Base-by-base conservation (phyloP, 92 coral and sea anemone species). In the Heteractis magnifica region DNA sequence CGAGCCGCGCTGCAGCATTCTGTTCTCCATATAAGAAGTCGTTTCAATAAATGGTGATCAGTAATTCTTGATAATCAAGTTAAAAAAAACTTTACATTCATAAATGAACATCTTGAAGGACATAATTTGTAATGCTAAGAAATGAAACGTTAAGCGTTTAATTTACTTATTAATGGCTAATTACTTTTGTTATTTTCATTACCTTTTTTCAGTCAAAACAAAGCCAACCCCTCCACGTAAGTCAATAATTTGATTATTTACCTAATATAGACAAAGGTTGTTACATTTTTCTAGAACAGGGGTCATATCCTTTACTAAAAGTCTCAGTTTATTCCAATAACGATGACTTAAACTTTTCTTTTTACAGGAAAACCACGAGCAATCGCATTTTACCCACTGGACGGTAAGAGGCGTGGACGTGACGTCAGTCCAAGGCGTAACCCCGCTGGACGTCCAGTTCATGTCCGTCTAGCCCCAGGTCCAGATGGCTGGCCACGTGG, bases 401-500 rank as follows among this genome's bases (percentile, higher is more conserved):
- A 91, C 86, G 90, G 91, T 44, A 49, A 60, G 12, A 85, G 90
- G 7, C 88, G 73, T 8, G 92, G 90, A 12, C 88, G 89, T 68
- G 93, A 91, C 81, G 52, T 94, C 26, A 92, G 95, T 13, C 95
- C 95, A 59, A 82, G 93, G 49, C 87, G 79, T 52, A 90, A 89
- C 77, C 80, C 87, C 49, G 84, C 94, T 10, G 98, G 90, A 9
- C 82, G 89, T n/a, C 82, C 91, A 48, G 71, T 71, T 15, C 85
- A 88, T 48, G 98, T 94, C 3, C 79, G 78, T 59, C 87, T 77
- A 16, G 93, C 95, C 23, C 86, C 91, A 26, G 98, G 98, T 23
- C 98, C 98, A 4, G 98, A 94, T 52, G 88, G 89, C 4, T 86
- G 90, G 77, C 98, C 98, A 23, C 78, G 85, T 62, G 94, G 95